A percentile compares a stretch with the other conserved stretches of the same genome.
Conservation (phyloP, 2,797 vertebrate genomes). For the Melanotaenia maccullochi region DNA sequence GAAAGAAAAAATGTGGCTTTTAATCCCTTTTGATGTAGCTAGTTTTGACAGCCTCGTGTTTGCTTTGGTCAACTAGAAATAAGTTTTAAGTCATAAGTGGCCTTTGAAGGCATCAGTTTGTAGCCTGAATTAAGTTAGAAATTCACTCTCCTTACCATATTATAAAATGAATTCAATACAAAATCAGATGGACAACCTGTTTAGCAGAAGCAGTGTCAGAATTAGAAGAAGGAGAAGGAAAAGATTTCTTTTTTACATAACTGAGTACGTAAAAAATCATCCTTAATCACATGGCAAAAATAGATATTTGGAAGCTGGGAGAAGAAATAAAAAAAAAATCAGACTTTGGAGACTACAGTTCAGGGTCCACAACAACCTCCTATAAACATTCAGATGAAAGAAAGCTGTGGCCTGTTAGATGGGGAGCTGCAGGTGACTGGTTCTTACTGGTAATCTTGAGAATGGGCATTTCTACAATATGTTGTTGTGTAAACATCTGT, state of each 20-base stretch:
- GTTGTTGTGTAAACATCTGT: neutral
- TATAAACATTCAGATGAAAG: slow-evolving; percentile 18
- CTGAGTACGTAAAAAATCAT: neutral
- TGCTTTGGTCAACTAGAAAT: slow-evolving; percentile 7
- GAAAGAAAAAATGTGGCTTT: neutral
- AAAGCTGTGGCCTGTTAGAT: slow-evolving; percentile 1
- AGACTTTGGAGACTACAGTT: neutral
- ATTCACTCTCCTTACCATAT: neutral
- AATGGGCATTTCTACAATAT: neutral
- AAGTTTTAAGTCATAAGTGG: neutral
- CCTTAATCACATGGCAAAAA: neutral
- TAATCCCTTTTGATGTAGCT: neutral
- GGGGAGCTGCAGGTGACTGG: slow-evolving; percentile 4
- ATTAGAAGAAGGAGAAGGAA: neutral
- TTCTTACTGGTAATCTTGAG: neutral
- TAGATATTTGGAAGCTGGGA: neutral
- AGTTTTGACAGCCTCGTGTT: neutral
- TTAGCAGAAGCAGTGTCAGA: neutral
- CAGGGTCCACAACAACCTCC: slow-evolving; percentile 11
- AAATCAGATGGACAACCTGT: neutral
- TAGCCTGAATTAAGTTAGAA: too few relatives aligned
- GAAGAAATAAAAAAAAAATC: slow-evolving; percentile 8
- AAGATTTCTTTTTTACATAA: too few relatives aligned
- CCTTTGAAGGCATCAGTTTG: too few relatives aligned
- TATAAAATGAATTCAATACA: neutral